phyloP scores from a whole-genome alignment of 2,888 invertebrate genomes.

The Elysia crispata region DNA sequence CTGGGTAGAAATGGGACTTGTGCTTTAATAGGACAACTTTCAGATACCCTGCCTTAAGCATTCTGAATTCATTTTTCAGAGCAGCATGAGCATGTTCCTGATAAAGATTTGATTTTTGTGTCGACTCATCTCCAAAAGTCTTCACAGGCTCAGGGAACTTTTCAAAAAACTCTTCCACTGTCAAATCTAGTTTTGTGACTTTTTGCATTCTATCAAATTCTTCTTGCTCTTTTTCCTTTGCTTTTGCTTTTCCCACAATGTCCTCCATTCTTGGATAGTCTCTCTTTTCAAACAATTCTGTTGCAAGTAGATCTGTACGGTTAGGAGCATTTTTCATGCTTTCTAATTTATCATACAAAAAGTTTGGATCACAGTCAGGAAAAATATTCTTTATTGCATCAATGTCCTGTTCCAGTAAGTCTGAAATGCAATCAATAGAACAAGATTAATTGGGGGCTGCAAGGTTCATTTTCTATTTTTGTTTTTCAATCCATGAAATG shows the following conservation, averaged over 20 bases:
- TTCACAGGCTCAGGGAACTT: conserved; percentile 70
- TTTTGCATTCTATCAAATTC: background rate
- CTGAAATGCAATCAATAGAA: background rate
- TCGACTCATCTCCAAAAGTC: conserved; percentile 62
- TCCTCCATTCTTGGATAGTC: conserved; percentile 69
- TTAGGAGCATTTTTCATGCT: conserved; percentile 55
- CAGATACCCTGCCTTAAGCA: conserved; percentile 61
- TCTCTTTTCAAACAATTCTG: conserved; percentile 64
- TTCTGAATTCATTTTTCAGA: conserved; percentile 65
- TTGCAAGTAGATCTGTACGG: conserved; percentile 62
- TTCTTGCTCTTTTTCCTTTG: conserved; percentile 51
- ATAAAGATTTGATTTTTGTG: conserved; percentile 64
- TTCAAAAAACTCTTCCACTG: conserved; percentile 61
- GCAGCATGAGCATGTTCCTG: conserved; percentile 60
- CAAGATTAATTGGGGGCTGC: too few species aligned
- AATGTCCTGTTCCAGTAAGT: conserved; percentile 59
- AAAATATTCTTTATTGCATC: conserved; percentile 66
- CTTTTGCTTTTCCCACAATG: conserved; percentile 56
- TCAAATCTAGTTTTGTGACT: conserved; percentile 56
- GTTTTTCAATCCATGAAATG: too few species aligned
- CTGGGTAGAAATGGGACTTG: conserved; percentile 59
- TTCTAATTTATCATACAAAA: conserved; percentile 65
- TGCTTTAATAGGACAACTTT: conserved; percentile 60
- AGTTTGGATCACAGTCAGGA: conserved; percentile 73
- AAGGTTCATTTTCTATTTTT: too few species aligned